These are phyloP conservation scores for Agelastica alni DNA, from an alignment of 2,888 invertebrate genomes.

Conservation along the genomic window DNA sequence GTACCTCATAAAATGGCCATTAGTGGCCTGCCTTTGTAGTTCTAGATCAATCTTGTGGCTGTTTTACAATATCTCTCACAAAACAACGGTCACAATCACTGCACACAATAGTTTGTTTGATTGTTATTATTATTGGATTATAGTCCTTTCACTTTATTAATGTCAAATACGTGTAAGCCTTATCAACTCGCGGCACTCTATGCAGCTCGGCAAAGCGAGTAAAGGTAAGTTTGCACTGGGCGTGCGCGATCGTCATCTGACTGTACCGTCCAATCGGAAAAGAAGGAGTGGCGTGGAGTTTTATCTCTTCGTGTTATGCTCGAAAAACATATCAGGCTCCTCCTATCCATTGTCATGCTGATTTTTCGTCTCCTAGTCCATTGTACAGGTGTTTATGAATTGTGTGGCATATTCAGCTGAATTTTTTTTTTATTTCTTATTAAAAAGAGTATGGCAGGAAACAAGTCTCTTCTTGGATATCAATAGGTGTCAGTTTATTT, in stretches of 20 bases:
- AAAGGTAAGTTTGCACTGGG: slow-evolving; percentile 40
- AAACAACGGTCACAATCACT: slow-evolving; percentile 36
- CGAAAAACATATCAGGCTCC: slow-evolving; percentile 51
- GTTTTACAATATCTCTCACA: slow-evolving; percentile 48
- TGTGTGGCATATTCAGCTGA: slow-evolving; percentile 46
- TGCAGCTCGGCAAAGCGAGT: slow-evolving; percentile 40
- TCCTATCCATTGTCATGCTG: slow-evolving; percentile 56
- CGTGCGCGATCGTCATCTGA: slow-evolving; percentile 46
- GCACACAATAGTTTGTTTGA: slow-evolving; percentile 35
- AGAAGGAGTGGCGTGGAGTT: slow-evolving; percentile 48
- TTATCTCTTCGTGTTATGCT: slow-evolving; percentile 55
- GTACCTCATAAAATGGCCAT: slow-evolving; percentile 76
- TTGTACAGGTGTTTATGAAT: slow-evolving; percentile 58
- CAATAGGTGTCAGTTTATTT: slow-evolving; percentile 35
- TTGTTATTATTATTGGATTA: slow-evolving; percentile 19
- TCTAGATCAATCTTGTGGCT: slow-evolving; percentile 75
- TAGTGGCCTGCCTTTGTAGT: slow-evolving; percentile 73
- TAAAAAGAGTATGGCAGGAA: slow-evolving; percentile 38
- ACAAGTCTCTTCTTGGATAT: slow-evolving; percentile 30
- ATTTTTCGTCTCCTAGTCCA: slow-evolving; percentile 57
- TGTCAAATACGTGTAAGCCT: slow-evolving; percentile 51
- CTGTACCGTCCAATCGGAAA: slow-evolving; percentile 47
- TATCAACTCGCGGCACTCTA: slow-evolving; percentile 52
- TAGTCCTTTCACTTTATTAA: slow-evolving; percentile 27
- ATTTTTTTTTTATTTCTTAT: slow-evolving; percentile 41